Base-by-base conservation (phyloP, 2,113 vertebrate genomes). In the Xerus inauris region DNA sequence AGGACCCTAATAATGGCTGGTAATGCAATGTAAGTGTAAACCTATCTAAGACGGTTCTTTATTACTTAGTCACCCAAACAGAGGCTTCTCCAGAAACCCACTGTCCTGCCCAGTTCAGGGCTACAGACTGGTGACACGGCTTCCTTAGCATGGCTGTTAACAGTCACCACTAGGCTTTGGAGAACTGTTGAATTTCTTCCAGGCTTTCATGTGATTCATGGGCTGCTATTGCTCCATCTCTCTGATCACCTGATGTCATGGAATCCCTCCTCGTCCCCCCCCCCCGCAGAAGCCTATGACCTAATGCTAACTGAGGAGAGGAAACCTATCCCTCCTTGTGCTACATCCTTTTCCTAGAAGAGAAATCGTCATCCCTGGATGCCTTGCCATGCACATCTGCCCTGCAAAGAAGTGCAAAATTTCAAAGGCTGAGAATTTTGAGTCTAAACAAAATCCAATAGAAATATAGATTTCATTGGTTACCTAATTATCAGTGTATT, bases 261-360 rank as follows among this genome's bases (percentile, higher is more conserved):
- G 8, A 9, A 0, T 19, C n/a, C 51, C 24, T 26, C 1, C n/a
- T n/a, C n/a, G n/a, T n/a, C 59, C 59, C 9, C 59, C 8, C 24
- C 24, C n/a, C 45, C 24, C 28, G 14, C 80, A 54, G 57, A 97
- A 95, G 77, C 69, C 57, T 96, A 94, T 97, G 87, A 97, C 88
- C 94, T 96, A 96, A 97, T 97, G 96, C 42, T 73, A 97, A 97
- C 87, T 89, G 85, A 97, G 97, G 97, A 94, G 79, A 97, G 0
- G 88, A 94, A 84, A 72, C 87, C 59, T 11, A 0, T 49, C 73
- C 94, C 81, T 24, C 64, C 57, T 96, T 69, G 20, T 2, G 0
- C 30, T 67, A 57, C 72, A 95, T 96, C 91, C 89, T 96, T 97
- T 79, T 79, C 57, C 81, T 97, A 96, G 0, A 2, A 76, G 79